Base-by-base conservation (phyloP, 53 echinoderm and acorn worm species). In the Paelopatides confundens region DNA sequence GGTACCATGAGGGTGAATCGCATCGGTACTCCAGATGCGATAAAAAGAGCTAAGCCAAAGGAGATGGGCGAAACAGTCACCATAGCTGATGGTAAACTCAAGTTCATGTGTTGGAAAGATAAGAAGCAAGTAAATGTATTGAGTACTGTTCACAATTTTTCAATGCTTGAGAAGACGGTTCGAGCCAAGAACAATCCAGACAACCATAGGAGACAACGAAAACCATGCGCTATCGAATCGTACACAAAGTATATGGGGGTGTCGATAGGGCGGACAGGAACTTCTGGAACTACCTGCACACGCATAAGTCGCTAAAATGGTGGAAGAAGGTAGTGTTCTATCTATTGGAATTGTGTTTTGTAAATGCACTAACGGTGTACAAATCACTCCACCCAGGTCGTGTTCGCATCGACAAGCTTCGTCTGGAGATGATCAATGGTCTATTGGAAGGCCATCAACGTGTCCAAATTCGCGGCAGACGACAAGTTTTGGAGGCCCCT, bases 141-240 rank as follows among this genome's bases (percentile, higher is more conserved):
- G n/a, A 70, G 26, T 17, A 76, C 53, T 31, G 38, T 87, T 33
- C 87, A 87, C 53, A 87, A 87, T 76, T 71, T n/a, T n/a, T n/a
- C n/a, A n/a, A n/a, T n/a, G n/a, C n/a, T n/a, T n/a, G n/a, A n/a
- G n/a, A n/a, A n/a, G n/a, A n/a, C n/a, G n/a, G n/a, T n/a, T n/a
- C n/a, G n/a, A n/a, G n/a, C n/a, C n/a, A n/a, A n/a, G n/a, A 50
- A 53, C 35, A 50, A 52, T 4, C 81, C 81, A n/a, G 81, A 28
- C 12, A 79, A 79, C 81, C 31, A 18, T 11, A 2, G 27, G 36
- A 13, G n/a, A 5, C 36, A 79, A 79, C 31, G 9, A 52, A 79
- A 79, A 52, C 81, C 81, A 50, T 52, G 81, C 29, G 54, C 81
- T 3, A 52, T 79, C 3, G 37, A 50, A 5, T 0, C 50, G 29